Base-by-base conservation (phyloP, 2,113 vertebrate species). In the Brachyistius frenatus region DNA sequence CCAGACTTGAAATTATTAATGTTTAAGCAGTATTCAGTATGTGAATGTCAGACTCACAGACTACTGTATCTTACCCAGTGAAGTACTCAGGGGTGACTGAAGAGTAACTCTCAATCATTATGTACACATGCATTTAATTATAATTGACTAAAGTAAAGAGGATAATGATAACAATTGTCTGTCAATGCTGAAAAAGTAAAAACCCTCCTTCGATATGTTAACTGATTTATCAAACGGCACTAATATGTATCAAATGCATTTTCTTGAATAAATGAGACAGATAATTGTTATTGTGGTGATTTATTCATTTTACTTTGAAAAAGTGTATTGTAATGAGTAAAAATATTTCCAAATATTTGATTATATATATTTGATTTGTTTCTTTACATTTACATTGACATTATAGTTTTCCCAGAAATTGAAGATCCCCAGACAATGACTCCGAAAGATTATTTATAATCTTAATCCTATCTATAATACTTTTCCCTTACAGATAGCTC, bases 11-110 rank as follows among this genome's bases (percentile, higher is more conserved):
- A 41, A 33, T 71, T 33, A 15, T 71, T 15, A 7, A 3, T 57
- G 32, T 60, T 66, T 16, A 58, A 78, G 50, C 52, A 36, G 68
- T 70, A 74, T 71, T 81, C 14, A 71, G 53, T 58, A 8, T 73
- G 78, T 72, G 68, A 68, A 77, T 83, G 80, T 87, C 33, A 52
- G 53, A 66, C n/a, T 54, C 11, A 36, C 46, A 62, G 63, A 47
- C 67, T 62, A 8, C 73, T 86, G 66, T 80, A 64, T 66, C 31
- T 67, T 36, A 85, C 46, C 62, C 37, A 64, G 74, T 70, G 52
- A 58, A 37, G 72, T 36, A 68, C 87, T 89, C 85, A 88, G 87
- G 83, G 70, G 49, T n/a, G 85, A 85, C 67, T 50, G 77, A 65
- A 70, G 66, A 84, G 39, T 5, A 7, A 63, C 14, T 75, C 69